Evolutionary conservation across 2,113 vertebrate species (phyloP).

Genomic region (Cyprichromis sp.): DNA sequence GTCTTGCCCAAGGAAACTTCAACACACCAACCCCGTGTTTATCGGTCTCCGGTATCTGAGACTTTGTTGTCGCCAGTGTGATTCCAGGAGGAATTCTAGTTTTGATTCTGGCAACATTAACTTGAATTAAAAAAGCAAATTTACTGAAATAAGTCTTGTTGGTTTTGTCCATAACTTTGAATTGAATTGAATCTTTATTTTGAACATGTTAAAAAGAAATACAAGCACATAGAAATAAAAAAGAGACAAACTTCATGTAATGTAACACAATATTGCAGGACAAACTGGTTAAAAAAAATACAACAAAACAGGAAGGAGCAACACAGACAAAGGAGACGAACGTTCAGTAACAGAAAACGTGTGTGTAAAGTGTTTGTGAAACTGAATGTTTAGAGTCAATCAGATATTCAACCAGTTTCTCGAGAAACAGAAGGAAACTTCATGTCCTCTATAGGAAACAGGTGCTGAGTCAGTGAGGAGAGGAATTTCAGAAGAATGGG

Average conservation of each 20-base stretch:
- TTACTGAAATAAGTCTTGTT: neutral
- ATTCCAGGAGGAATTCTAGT: neutral
- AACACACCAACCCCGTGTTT: neutral
- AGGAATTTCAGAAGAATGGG: conserved; percentile 67
- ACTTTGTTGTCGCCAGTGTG: neutral
- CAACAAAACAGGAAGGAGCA: neutral
- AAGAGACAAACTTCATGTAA: neutral
- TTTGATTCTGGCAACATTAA: neutral
- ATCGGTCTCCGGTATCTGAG: neutral
- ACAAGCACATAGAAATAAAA: neutral
- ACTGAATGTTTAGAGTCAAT: neutral
- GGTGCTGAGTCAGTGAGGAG: conserved; percentile 71
- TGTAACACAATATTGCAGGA: neutral
- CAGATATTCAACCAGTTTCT: neutral
- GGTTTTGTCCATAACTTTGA: neutral
- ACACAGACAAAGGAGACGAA: neutral
- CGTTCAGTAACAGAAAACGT: neutral
- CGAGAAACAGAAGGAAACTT: neutral
- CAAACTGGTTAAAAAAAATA: neutral
- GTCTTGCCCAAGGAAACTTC: neutral
- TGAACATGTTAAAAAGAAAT: neutral
- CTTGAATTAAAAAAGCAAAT: neutral
- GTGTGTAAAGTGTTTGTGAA: neutral
- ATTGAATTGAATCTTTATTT: neutral
- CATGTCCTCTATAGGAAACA: conserved; percentile 41